Evolutionary conservation across 2,888 invertebrate genomes (phyloP).

Genomic region (Pachydiplax longipennis): DNA sequence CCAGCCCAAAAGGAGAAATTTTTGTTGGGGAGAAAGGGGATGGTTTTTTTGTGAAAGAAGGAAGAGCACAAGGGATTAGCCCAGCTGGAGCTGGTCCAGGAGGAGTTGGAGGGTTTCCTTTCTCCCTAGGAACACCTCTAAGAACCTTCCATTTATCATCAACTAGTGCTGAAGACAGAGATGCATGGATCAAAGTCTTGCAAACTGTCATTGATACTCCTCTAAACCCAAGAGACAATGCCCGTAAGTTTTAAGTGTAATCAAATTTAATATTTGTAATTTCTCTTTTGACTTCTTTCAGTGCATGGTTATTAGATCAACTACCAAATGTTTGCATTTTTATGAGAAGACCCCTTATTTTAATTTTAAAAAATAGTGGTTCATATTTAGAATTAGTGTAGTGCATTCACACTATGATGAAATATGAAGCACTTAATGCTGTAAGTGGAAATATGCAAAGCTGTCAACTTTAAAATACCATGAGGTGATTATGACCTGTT

Average conservation of each 20-base stretch:
- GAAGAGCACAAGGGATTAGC: constrained; percentile 70
- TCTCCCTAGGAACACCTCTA: constrained; percentile 83
- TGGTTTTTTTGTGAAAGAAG: constrained; percentile 77
- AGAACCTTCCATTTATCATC: constrained; percentile 79
- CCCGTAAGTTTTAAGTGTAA: constrained; percentile 64
- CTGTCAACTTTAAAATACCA: too few relatives aligned
- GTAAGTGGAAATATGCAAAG: too few relatives aligned
- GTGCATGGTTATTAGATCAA: too few relatives aligned
- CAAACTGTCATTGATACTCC: constrained; percentile 77
- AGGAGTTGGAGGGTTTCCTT: constrained; percentile 65
- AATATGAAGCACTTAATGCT: too few relatives aligned
- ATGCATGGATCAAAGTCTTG: constrained; percentile 81
- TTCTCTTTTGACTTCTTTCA: neutral
- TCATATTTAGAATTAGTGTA: too few relatives aligned
- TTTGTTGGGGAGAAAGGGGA: constrained; percentile 82
- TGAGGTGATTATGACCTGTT: too few relatives aligned
- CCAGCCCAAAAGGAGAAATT: constrained; percentile 90
- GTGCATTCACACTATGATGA: too few relatives aligned
- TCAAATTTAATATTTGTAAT: neutral
- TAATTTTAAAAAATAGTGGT: too few relatives aligned
- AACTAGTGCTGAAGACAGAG: constrained; percentile 76
- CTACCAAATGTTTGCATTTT: too few relatives aligned
- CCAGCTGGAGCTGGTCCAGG: constrained; percentile 19
- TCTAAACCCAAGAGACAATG: constrained; percentile 79
- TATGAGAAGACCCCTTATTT: too few relatives aligned